A percentile compares a stretch with the other conserved stretches of the same genome.
Evolutionary conservation across 2,888 invertebrate species (phyloP).

Genomic region (Craniophora ligustri): DNA sequence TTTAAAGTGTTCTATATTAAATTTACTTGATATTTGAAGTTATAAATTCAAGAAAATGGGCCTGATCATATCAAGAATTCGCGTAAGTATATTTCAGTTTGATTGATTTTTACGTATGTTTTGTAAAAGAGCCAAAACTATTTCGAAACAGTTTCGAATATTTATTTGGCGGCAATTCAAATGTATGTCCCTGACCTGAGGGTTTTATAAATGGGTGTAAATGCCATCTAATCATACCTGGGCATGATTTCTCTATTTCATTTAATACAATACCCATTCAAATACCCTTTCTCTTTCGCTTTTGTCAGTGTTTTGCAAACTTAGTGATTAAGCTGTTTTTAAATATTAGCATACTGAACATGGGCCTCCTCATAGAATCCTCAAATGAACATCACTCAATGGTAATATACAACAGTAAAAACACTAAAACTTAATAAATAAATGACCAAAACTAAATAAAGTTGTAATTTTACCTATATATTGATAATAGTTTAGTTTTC

Average conservation of each 20-base stretch:
- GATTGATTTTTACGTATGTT: constrained; percentile 61
- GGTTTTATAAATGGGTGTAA: constrained; percentile 46
- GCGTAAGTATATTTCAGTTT: constrained; percentile 86
- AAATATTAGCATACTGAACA: constrained; percentile 3
- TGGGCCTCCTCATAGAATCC: neutral
- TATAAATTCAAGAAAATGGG: constrained; percentile 86
- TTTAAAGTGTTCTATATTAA: constrained; percentile 60
- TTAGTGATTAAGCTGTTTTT: neutral
- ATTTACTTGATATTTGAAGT: constrained; percentile 48
- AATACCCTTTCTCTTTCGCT: constrained; percentile 27
- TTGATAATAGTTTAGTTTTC: too few relatives aligned
- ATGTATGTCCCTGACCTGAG: constrained; percentile 72
- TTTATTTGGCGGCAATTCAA: constrained; percentile 83
- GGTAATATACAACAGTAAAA: constrained; percentile 19
- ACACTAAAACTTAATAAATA: neutral
- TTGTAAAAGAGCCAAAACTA: constrained; percentile 81
- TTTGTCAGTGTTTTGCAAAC: constrained; percentile 13
- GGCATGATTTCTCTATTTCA: constrained; percentile 23
- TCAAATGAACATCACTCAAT: constrained; percentile 1
- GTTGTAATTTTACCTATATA: too few relatives aligned
- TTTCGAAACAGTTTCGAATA: constrained; percentile 72
- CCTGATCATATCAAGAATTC: constrained; percentile 90
- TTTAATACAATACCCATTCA: constrained; percentile 20
- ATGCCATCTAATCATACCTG: constrained; percentile 14
- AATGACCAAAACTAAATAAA: too few relatives aligned